Base-by-base conservation (phyloP, 2,113 vertebrate species). In the Malurus cyaneus region DNA sequence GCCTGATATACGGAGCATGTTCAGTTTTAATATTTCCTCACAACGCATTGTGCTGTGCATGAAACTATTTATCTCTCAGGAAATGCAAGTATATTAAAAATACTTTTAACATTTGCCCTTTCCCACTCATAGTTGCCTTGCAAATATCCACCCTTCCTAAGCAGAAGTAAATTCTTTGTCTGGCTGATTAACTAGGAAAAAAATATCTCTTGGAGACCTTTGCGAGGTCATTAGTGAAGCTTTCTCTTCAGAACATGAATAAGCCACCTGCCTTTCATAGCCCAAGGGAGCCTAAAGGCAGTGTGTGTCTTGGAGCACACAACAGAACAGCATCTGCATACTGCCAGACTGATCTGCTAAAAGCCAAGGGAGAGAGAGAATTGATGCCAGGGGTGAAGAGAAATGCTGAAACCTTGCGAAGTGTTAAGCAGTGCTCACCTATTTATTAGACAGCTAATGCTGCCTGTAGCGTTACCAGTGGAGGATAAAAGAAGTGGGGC, bases 241-340 rank as follows among this genome's bases (percentile, higher is more conserved):
- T 77, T 76, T 71, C 85, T 44, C 82, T 96, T 97, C 96, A 80
- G 49, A 86, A 94, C 23, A 69, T 92, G 96, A 95, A 94, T 28
- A 47, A 36, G 46, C 97, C 97, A 98, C 97, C 98, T 98, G 98
- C 96, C 81, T 96, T 92, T 59, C 82, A 28, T 42, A 88, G 91
- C 97, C 94, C 89, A 74, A 88, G 96, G 96, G 96, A 97, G 80
- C 93, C 94, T 57, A 42, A 66, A 88, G 91, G 90, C 83, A 61
- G 39, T 57, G 74, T 93, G 74, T 94, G 69, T 94, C 88, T 66
- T 59, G 88, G 93, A 96, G 92, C 94, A 59, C 56, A 60, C 94
- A 70, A 56, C 95, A 93, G 97, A 97, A 91, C 57, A 94, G 92
- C 72, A 80, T 91, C 92, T 92, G 94, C 89, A 54, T 65, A 42